Evolutionary conservation across 2,797 vertebrate genomes (phyloP).

Genomic region (Rhinatrema bivittatum): DNA sequence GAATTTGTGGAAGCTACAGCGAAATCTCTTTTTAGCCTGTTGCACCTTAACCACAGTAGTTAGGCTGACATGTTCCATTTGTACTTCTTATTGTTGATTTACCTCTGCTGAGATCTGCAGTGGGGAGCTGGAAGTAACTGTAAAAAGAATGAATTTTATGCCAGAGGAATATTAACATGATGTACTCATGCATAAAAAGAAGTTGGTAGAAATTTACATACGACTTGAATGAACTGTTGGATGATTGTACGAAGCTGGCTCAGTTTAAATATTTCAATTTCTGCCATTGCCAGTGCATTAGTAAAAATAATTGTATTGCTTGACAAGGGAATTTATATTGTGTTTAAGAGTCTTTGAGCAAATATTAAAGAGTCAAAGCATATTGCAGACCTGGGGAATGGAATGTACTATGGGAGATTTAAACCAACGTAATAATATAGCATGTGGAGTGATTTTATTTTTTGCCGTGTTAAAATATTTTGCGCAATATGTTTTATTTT

Average conservation of each 20-base stretch:
- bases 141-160: constrained; percentile 32
- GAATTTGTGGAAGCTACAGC: constrained; percentile 4
- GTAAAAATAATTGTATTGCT: constrained; percentile 44
- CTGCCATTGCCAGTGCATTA: constrained; percentile 39
- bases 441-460: constrained; percentile 31
- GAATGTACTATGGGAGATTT: constrained; percentile 21
- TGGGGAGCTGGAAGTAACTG: constrained; percentile 16
- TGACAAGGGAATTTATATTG: constrained; percentile 42
- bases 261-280: constrained; percentile 37
- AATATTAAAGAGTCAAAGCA: constrained; percentile 45
- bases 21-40: neutral
- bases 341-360: constrained; percentile 45
- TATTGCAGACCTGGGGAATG: constrained; percentile 21
- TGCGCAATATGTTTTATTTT: constrained; percentile 25
- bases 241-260: constrained; percentile 30
- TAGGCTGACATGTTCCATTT: constrained; percentile 20
- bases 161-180: constrained; percentile 30
- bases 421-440: constrained; percentile 23
- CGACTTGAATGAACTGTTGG: constrained; percentile 30
- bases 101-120: constrained; percentile 9
- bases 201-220: constrained; percentile 46
- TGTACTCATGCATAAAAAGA: constrained; percentile 28
- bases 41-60: constrained; percentile 12
- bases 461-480: constrained; percentile 24
- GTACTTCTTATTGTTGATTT: constrained; percentile 12